A percentile compares a stretch with the other conserved stretches of the same genome.
phyloP scores from a whole-genome alignment of 1,140 invertebrate species.

The Vanessa atalanta region DNA sequence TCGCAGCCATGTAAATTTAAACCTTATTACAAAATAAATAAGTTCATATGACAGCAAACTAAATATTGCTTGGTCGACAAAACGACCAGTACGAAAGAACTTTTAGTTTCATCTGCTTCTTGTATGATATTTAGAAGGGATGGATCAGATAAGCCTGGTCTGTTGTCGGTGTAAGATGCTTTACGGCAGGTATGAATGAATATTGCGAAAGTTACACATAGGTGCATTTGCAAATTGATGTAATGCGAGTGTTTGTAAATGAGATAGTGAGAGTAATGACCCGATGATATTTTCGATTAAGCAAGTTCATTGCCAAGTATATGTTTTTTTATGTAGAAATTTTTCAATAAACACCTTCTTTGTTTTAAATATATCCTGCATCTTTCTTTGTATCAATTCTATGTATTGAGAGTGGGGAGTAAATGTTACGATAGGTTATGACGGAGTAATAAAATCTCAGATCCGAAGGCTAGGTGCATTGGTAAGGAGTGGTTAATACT shows the following conservation, averaged over 20 bases:
- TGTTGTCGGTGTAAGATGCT: slow-evolving; percentile 1
- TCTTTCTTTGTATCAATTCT: no score
- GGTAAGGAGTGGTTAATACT: no score
- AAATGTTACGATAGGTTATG: no score
- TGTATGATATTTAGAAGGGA: slow-evolving; percentile 14
- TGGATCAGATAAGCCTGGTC: slow-evolving; percentile 19
- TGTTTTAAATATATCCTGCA: no score
- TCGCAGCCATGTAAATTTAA: slow-evolving; percentile 43
- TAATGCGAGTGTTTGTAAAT: slow-evolving; percentile 32
- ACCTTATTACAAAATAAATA: slow-evolving; percentile 42
- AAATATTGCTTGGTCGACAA: slow-evolving; percentile 20
- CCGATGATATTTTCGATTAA: slow-evolving; percentile 12
- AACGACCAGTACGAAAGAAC: slow-evolving; percentile 38
- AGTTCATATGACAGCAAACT: slow-evolving; percentile 35
- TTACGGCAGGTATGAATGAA: slow-evolving; percentile 44
- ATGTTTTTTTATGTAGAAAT: not conserved
- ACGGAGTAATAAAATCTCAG: no score
- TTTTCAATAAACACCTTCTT: not conserved
- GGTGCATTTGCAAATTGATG: slow-evolving; percentile 27
- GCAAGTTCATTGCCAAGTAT: slow-evolving; percentile 29
- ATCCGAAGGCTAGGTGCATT: no score
- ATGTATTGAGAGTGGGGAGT: no score
- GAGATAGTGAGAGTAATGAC: slow-evolving; percentile 25
- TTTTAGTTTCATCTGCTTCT: slow-evolving; percentile 24
- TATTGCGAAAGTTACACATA: slow-evolving; percentile 41